Evolutionary conservation across 2,888 invertebrate genomes (phyloP).

Genomic region (Venustoraphidia nigricollis): DNA sequence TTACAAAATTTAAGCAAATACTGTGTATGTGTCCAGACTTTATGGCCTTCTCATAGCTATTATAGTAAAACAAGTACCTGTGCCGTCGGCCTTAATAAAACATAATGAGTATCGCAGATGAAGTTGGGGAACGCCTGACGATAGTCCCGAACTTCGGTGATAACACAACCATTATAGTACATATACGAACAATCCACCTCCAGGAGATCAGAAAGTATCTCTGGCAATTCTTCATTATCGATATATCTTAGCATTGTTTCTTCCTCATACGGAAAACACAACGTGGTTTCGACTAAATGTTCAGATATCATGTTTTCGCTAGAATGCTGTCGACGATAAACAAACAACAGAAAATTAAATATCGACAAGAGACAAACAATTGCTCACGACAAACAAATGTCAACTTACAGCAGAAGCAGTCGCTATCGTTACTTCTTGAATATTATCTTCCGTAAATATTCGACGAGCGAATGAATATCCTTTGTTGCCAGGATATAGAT

Average conservation of each 20-base stretch:
- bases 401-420: neutral
- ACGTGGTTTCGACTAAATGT: slow-evolving; percentile 46
- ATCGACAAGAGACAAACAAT: too few relatives aligned
- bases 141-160: slow-evolving; percentile 81
- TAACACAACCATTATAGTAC: slow-evolving; percentile 83
- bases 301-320: slow-evolving; percentile 20
- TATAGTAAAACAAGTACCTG: slow-evolving; percentile 40
- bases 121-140: slow-evolving; percentile 62
- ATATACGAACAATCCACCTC: slow-evolving; percentile 72
- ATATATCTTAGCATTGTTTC: slow-evolving; percentile 76
- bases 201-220: slow-evolving; percentile 68
- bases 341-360: too few relatives aligned
- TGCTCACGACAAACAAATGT: neutral
- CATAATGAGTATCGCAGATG: slow-evolving; percentile 72
- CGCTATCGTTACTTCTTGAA: neutral
- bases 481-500: slow-evolving; percentile 82
- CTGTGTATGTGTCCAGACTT: neutral
- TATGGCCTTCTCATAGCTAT: neutral
- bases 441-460: slow-evolving; percentile 1
- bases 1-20: neutral
- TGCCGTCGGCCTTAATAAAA: slow-evolving; percentile 72
- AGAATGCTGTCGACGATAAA: too few relatives aligned
- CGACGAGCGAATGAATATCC: slow-evolving; percentile 54
- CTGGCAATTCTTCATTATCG: slow-evolving; percentile 82
- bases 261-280: slow-evolving; percentile 74